Conservation (phyloP, 2,797 vertebrate genomes). For the Gymnopithys bicolor region DNA sequence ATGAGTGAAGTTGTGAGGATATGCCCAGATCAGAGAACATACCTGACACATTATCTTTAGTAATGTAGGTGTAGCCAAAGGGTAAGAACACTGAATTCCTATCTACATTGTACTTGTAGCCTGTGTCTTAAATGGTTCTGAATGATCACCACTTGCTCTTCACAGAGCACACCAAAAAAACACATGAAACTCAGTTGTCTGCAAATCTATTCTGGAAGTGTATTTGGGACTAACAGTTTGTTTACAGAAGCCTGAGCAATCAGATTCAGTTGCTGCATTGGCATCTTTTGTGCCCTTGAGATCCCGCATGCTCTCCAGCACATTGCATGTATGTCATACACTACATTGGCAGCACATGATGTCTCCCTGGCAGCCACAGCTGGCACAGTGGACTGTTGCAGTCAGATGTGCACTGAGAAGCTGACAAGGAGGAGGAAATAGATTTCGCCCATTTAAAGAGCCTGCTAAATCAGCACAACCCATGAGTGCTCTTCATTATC, state of each 20-base stretch:
- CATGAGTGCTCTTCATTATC: neutral
- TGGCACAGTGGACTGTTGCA: neutral
- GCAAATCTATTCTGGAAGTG: neutral
- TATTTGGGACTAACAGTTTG: neutral
- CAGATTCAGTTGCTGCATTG: neutral
- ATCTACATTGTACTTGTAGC: neutral
- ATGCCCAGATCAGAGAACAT: neutral
- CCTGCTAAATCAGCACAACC: neutral
- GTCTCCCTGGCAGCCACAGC: neutral
- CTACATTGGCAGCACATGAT: neutral
- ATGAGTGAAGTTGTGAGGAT: neutral
- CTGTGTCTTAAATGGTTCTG: neutral
- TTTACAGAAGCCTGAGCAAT: neutral
- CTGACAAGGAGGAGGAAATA: neutral
- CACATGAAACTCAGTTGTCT: neutral
- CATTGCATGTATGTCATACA: neutral
- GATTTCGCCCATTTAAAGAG: neutral
- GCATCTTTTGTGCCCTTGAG: fast-evolving
- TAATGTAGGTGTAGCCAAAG: neutral
- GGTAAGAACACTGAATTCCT: neutral
- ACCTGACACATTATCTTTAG: neutral
- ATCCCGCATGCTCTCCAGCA: neutral
- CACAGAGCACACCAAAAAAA: neutral
- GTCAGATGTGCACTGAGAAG: neutral
- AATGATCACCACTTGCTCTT: neutral